Evolutionary conservation across 2,113 vertebrate genomes (phyloP).

Genomic region (Excalfactoria chinensis): DNA sequence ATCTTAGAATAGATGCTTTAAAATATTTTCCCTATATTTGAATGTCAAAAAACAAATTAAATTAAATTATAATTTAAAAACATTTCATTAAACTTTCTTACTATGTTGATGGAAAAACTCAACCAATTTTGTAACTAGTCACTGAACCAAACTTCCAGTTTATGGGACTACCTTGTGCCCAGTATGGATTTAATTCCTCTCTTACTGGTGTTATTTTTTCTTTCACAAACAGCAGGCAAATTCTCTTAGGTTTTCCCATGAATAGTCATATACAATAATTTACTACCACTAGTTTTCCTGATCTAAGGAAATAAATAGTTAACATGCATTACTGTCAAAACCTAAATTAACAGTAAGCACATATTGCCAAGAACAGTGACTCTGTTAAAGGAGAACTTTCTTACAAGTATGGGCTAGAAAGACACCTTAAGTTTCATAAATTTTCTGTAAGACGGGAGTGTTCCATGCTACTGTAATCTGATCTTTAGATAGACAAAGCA

Average conservation of each 20-base stretch:
- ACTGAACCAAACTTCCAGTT: background rate
- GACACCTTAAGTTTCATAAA: background rate
- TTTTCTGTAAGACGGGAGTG: background rate
- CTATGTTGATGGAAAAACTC: background rate
- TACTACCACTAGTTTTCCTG: background rate
- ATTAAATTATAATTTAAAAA: background rate
- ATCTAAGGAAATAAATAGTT: background rate
- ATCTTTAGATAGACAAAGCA: background rate
- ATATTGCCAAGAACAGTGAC: background rate
- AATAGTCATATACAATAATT: background rate
- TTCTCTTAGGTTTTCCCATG: background rate
- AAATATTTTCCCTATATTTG: background rate
- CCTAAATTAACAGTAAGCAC: background rate
- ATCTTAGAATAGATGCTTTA: background rate
- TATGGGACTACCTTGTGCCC: background rate
- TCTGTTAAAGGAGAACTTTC: background rate
- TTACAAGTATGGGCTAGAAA: background rate
- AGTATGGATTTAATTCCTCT: background rate
- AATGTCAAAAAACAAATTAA: background rate
- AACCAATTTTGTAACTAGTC: background rate
- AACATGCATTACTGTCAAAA: background rate
- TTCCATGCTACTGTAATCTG: background rate
- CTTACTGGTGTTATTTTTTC: background rate
- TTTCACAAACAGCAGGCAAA: background rate
- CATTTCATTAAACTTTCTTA: background rate